phyloP scores from a whole-genome alignment of 1,140 invertebrate genomes.

The Psix sp. region DNA sequence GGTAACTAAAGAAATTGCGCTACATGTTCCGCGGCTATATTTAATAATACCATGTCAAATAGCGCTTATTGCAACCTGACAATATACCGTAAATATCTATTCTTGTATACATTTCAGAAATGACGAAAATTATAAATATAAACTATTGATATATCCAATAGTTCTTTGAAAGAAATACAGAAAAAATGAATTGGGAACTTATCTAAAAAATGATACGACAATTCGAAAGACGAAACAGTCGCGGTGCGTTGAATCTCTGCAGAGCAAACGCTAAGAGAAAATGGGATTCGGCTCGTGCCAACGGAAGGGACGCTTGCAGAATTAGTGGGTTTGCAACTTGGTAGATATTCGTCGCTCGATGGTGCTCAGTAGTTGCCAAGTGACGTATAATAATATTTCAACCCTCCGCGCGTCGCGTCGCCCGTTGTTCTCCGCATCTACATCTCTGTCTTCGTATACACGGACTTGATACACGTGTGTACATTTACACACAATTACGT shows the following conservation, averaged over 20 bases:
- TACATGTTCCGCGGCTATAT: too few species aligned
- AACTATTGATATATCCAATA: too few species aligned
- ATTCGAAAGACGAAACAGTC: constrained; percentile 10
- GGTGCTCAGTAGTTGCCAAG: constrained; percentile 74
- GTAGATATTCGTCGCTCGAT: constrained; percentile 72
- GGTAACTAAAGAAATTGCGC: too few species aligned
- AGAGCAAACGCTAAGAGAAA: constrained; percentile 16
- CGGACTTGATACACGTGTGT: constrained; percentile 46
- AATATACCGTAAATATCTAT: too few species aligned
- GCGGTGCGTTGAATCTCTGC: constrained; percentile 26
- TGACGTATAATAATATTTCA: constrained; percentile 77
- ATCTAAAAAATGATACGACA: not conserved
- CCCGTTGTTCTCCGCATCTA: constrained; percentile 54
- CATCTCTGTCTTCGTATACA: constrained; percentile 61
- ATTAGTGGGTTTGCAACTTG: constrained; percentile 56
- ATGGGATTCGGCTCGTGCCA: constrained; percentile 50
- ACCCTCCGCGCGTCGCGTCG: constrained; percentile 55
- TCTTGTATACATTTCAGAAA: too few species aligned
- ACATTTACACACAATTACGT: constrained; percentile 63
- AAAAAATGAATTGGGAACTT: too few species aligned
- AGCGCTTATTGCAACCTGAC: too few species aligned
- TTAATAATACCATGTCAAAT: too few species aligned
- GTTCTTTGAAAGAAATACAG: too few species aligned
- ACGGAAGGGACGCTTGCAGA: constrained; percentile 48
- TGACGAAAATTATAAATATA: too few species aligned